A percentile compares a stretch with the other conserved stretches of the same genome.
These are phyloP conservation scores for Embidobia sp. DNA, from an alignment of 2,888 invertebrate species.

Conservation along the genomic window DNA sequence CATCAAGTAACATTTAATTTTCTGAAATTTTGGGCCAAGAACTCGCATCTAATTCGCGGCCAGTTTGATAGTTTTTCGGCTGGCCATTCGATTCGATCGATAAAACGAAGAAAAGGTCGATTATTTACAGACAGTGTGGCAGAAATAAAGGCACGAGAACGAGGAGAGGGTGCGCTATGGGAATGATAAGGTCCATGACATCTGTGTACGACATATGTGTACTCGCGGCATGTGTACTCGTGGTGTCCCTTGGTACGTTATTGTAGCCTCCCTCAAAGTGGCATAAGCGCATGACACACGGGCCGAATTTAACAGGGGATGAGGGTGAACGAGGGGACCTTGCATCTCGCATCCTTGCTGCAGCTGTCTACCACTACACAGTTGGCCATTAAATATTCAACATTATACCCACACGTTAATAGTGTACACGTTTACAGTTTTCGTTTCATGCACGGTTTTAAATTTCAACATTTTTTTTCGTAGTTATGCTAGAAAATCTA, in stretches of 20 bases:
- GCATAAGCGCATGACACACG: constrained; percentile 66
- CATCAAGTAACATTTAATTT: too few relatives aligned
- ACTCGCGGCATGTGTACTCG: constrained; percentile 69
- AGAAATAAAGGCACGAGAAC: constrained; percentile 19
- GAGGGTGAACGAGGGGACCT: constrained; percentile 66
- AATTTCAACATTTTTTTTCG: too few relatives aligned
- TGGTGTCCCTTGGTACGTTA: constrained; percentile 66
- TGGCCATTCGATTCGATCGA: too few relatives aligned
- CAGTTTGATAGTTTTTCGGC: too few relatives aligned
- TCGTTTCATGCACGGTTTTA: too few relatives aligned
- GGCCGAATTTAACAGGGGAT: constrained; percentile 64
- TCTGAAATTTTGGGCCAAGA: too few relatives aligned
- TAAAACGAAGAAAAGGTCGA: constrained; percentile 54
- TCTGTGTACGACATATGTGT: constrained; percentile 76
- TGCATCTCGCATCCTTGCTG: constrained; percentile 42
- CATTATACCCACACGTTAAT: too few relatives aligned
- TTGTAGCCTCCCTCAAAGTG: constrained; percentile 71
- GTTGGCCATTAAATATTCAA: constrained; percentile 49
- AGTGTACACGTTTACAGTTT: too few relatives aligned
- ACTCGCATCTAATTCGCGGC: too few relatives aligned
- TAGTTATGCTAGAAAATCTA: too few relatives aligned
- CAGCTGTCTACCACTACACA: too few relatives aligned
- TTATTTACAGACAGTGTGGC: constrained; percentile 58
- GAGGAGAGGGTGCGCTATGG: constrained; percentile 45
- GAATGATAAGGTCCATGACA: constrained; percentile 74